A percentile compares a stretch with the other conserved stretches of the same genome.
Evolutionary conservation across 2,888 invertebrate genomes (phyloP).

Genomic region (Eupithecia dodoneata): DNA sequence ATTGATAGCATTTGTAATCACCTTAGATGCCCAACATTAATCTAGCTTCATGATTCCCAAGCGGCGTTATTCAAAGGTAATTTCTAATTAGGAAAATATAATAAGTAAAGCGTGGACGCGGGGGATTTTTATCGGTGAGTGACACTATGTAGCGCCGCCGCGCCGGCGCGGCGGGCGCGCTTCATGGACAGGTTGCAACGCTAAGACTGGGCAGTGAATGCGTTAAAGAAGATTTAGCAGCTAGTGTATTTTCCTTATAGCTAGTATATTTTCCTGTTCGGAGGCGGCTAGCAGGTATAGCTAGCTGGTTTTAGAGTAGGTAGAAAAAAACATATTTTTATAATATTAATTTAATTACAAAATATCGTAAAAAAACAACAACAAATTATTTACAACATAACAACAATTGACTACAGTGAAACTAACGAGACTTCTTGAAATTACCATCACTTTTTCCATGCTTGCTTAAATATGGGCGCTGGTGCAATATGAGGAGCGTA

Average conservation of each 20-base stretch:
- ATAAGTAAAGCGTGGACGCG: background rate
- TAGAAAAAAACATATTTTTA: conserved; percentile 12
- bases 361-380: conserved; percentile 56
- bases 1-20: too few relatives aligned
- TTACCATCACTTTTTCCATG: conserved; percentile 74
- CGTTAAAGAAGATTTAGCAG: background rate
- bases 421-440: conserved; percentile 35
- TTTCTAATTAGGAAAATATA: background rate
- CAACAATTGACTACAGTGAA: conserved; percentile 38
- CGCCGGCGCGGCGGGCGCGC: too few relatives aligned
- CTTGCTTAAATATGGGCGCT: conserved; percentile 61
- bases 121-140: too few relatives aligned
- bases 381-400: conserved; percentile 45
- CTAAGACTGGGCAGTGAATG: too few relatives aligned
- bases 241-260: background rate
- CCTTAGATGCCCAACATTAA: too few relatives aligned
- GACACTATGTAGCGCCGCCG: too few relatives aligned
- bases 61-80: background rate
- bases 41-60: too few relatives aligned
- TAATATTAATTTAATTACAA: conserved; percentile 57
- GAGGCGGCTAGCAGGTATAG: background rate
- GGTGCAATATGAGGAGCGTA: conserved; percentile 61
- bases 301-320: background rate
- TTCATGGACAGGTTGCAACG: too few relatives aligned
- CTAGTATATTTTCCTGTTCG: background rate